Base-by-base conservation (phyloP, 2,888 invertebrate genomes). In the Megalurothrips usitatus region DNA sequence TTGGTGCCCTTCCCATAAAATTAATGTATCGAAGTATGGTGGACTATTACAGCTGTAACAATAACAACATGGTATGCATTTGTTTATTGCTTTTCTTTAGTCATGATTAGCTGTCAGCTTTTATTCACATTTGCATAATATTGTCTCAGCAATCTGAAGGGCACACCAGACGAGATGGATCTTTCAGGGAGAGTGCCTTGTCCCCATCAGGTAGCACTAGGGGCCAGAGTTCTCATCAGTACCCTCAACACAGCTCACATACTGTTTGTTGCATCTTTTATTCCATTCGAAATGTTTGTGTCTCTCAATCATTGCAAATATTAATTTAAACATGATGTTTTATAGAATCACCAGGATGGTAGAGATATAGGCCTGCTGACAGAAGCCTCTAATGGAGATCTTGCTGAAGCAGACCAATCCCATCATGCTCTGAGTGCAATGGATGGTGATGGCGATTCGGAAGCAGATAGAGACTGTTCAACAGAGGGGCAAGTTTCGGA, bases 361-460 rank as follows among this genome's bases (percentile, higher is more conserved):
- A 75, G 68, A 12, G 68, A 75, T 26, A 12, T 26, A 26, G 26
- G 68, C 3, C 8, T 75, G 26, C 26, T 75, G 23, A 10, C 12
- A 12, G 80, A 81, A 26, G 82, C 81, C 23, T 81, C 82, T 83
- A 92, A 94, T 86, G 94, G 92, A 47, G 94, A 94, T 85, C 87
- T 94, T 83, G 94, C 94, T 0, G 94, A 94, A 87, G 94, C 94
- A 14, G 94, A 94, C 88, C 94, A 94, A 87, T 92, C 92, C 81
- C 90, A 92, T 84, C 89, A 88, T 14, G 47, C 80, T 14, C 14
- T 68, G 8, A 75, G 79, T 49, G 63, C 48, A 6, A 80, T 68
- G 1, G 81, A 80, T 68, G 82, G 49, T 49, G 82, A 81, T 80
- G 68, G 26, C 26, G 68, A 75, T 49, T 75, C 68, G 23, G 68